phyloP scores from a whole-genome alignment of 2,113 vertebrate species.

The Hemichromis elongatus region DNA sequence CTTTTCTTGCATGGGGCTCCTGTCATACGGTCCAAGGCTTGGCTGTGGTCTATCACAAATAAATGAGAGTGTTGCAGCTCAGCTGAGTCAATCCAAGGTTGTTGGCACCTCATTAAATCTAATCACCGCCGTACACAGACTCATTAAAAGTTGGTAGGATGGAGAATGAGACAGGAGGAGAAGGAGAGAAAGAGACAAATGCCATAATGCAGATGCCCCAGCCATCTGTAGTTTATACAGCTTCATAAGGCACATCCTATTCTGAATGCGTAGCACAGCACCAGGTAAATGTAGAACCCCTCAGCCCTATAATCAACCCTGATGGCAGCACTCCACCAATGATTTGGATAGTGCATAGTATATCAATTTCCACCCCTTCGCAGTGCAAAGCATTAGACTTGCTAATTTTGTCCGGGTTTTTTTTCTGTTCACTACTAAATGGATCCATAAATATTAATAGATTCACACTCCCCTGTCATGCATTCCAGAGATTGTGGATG shows the following conservation, averaged over 20 bases:
- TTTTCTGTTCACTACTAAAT: constrained; percentile 37
- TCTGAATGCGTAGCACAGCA: background rate
- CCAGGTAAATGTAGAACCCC: background rate
- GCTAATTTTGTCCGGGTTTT: constrained; percentile 51
- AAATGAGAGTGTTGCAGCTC: background rate
- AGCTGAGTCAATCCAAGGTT: constrained; percentile 45
- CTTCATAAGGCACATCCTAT: background rate
- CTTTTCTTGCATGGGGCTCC: background rate
- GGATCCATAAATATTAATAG: constrained; percentile 66
- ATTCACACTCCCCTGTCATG: constrained; percentile 28
- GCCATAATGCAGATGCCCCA: constrained; percentile 19
- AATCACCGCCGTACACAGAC: constrained; percentile 33
- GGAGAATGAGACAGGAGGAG: constrained; percentile 9
- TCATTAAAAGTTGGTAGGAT: constrained; percentile 50
- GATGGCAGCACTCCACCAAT: constrained; percentile 8
- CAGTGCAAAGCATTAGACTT: constrained; percentile 60
- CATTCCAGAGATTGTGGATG: constrained; percentile 25
- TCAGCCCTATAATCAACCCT: constrained; percentile 5
- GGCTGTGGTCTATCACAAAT: constrained; percentile 9
- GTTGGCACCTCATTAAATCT: constrained; percentile 55
- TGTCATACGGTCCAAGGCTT: background rate
- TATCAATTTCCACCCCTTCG: constrained; percentile 18
- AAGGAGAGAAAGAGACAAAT: background rate
- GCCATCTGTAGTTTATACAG: constrained; percentile 21
- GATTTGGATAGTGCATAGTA: constrained; percentile 6